Base-by-base conservation (phyloP, 37 sponge, comb jelly and placozoan genomes). In the Bolinopsis microptera region DNA sequence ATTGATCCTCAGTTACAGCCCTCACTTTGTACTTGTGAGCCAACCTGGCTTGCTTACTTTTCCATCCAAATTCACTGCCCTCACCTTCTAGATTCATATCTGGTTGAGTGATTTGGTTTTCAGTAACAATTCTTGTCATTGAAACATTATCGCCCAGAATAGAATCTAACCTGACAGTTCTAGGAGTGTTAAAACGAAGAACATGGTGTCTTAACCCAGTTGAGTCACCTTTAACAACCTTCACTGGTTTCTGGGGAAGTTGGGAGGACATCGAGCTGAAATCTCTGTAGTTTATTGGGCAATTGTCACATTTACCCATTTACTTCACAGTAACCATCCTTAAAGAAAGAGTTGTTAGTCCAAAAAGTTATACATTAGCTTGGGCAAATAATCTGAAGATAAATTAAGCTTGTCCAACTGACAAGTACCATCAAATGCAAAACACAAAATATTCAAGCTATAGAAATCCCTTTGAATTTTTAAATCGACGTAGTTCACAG, bases 301-400 rank as follows among this genome's bases (percentile, higher is more conserved):
- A 80, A 22, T 80, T 35, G 38, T 80, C 82, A 80, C 82, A 80
- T 35, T 80, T 80, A 80, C 82, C 82, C 82, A 80, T 80, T 48
- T 48, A 48, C 61, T 48, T 48, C 61, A 48, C 61, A 48, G 61
- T 48, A 13, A 18, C 61, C 61, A 48, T 48, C 13, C 61, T 13
- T 48, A 13, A 48, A 48, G n/a, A n/a, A n/a, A n/a, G n/a, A n/a
- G n/a, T n/a, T n/a, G n/a, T n/a, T n/a, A n/a, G n/a, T n/a, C n/a
- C n/a, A n/a, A n/a, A n/a, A n/a, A n/a, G n/a, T n/a, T n/a, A n/a
- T n/a, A n/a, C n/a, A n/a, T n/a, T n/a, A n/a, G n/a, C n/a, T n/a
- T n/a, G n/a, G n/a, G n/a, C n/a, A n/a, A n/a, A n/a, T n/a, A n/a
- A n/a, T n/a, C n/a, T n/a, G n/a, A n/a, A n/a, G n/a, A n/a, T n/a